Evolutionary conservation across 2,797 vertebrate genomes (phyloP), one percentile per base, ranked within the genome.

Genomic region (Anabacerthia variegaticeps): DNA sequence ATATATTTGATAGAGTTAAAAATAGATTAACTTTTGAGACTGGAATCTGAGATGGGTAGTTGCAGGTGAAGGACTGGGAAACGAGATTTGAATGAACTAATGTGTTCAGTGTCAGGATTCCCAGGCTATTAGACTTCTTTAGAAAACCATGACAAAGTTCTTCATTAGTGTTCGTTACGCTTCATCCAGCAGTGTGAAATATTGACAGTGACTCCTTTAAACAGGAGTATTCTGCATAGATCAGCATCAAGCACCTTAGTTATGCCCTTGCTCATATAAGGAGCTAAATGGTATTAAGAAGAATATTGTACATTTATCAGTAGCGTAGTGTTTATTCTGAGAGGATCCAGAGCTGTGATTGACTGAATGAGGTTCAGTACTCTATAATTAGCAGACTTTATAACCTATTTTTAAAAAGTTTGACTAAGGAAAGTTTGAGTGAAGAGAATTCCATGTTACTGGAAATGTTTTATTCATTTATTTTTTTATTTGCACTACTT

Each of bases 401-500:
- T 84, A 95, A 92, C 92, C 93, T 96, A 90, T 95, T 92, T 96
- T 95, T 92, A 17, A 88, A 84, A 95, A 93, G 76, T 95, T 94
- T 83, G 75, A 90, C 89, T 86, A 76, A 58, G 92, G 69, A 55
- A 90, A 85, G 76, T 88, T 96, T 84, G 72, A 86, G 34, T 75
- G 85, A 94, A 95, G 89, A 97, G 85, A 94, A 96, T 95, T 89
- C 67, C 12, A 8, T 93, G 55, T 94, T 96, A 86, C 59, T 96
- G 84, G 68, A 95, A 94, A 97, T 79, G 74, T 92, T 95, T 93
- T 96, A 93, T 95, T 96, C 43, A 91, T 90, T 51, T 58, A 39
- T 84, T 92, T 93, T 97, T 95, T 88, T 80, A 73, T 93, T 96
- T 96, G 94, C 86, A 92, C 78, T 95, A 96, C 86, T 97, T 97